Conservation (phyloP, 2,113 vertebrate species). For the Antennarius striatus region DNA sequence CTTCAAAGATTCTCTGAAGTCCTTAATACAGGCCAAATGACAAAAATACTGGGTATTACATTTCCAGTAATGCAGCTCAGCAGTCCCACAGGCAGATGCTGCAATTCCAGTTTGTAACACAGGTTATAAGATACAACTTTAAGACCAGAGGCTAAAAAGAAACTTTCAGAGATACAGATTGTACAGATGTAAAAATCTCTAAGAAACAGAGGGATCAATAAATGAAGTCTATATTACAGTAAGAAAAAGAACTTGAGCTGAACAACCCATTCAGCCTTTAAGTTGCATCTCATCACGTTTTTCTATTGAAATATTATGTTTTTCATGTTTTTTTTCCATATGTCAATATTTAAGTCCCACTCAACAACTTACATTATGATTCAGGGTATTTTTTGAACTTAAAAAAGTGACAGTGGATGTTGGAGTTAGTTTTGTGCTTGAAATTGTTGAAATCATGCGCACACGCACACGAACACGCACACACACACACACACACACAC, state of each 20-base stretch:
- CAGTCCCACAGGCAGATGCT: background rate
- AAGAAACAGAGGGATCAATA: background rate
- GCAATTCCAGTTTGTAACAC: background rate
- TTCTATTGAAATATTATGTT: background rate
- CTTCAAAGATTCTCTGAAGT: no score
- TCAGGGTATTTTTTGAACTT: conserved; percentile 2
- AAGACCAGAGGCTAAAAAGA: conserved; percentile 4
- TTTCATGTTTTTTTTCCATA: background rate
- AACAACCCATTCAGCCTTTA: background rate
- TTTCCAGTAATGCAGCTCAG: conserved; percentile 6
- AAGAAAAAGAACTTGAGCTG: no score
- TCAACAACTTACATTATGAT: conserved; percentile 3
- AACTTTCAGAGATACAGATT: conserved; percentile 27
- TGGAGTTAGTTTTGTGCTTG: conserved; percentile 47
- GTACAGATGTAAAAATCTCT: conserved; percentile 20
- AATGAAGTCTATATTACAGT: background rate
- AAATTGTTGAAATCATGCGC: conserved; percentile 1
- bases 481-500: conserved; percentile 16
- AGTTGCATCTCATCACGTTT: conserved; percentile 4
- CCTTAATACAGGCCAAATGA: background rate
- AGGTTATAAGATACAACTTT: background rate
- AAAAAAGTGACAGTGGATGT: conserved; percentile 6
- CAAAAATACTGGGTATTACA: conserved; percentile 12
- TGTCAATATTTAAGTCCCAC: background rate
- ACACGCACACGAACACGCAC: conserved; percentile 1